Percentiles rank a stretch among this genome's conserved stretches.
Evolutionary conservation across 2,113 vertebrate genomes (phyloP).

Genomic region (Haemorhous mexicanus): DNA sequence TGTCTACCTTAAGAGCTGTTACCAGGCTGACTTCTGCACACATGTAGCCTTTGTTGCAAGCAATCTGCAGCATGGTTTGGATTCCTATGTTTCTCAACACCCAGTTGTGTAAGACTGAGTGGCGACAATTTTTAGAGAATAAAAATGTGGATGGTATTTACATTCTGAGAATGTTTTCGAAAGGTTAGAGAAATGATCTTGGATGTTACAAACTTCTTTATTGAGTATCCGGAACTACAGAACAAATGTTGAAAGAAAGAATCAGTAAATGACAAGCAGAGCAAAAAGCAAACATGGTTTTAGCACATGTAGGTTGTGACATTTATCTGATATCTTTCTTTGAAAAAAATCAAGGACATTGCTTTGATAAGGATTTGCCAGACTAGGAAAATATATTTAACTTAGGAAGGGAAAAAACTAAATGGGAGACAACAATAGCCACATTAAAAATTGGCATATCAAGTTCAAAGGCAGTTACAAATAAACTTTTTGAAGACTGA

Average conservation of each 20-base stretch:
- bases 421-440: not conserved
- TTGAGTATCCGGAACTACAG: not conserved
- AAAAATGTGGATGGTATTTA: not conserved
- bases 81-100: not conserved
- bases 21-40: not conserved
- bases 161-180: not conserved
- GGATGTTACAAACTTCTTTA: not conserved
- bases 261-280: slow-evolving; percentile 27
- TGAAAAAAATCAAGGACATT: not conserved
- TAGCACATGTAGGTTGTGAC: slow-evolving; percentile 11
- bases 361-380: slow-evolving; percentile 8
- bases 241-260: slow-evolving; percentile 47
- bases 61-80: not conserved
- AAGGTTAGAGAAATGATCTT: not conserved
- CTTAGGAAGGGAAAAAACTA: not conserved
- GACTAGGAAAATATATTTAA: slow-evolving; percentile 9
- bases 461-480: not conserved
- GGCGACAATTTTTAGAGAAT: not conserved
- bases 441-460: not conserved
- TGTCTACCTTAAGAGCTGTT: not conserved
- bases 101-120: not conserved
- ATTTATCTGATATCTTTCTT: slow-evolving; percentile 36
- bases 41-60: not conserved
- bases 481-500: not conserved
- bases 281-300: slow-evolving; percentile 35